Evolutionary conservation across 2,888 invertebrate genomes (phyloP).

Genomic region (Escarpia spicata): DNA sequence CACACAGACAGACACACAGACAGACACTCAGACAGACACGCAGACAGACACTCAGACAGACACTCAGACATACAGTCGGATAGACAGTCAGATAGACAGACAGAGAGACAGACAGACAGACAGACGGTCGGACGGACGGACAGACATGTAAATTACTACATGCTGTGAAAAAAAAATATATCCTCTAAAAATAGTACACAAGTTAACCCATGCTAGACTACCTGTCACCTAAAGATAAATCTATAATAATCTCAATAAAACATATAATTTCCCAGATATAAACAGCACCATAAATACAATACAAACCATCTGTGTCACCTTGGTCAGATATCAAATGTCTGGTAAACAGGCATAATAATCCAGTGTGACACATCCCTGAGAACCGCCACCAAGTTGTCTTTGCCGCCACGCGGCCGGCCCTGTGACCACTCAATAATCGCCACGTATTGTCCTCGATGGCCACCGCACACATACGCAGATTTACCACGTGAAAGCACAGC

Average conservation of each 20-base stretch:
- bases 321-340: not conserved
- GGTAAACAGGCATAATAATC: not conserved
- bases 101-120: not conserved
- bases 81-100: not conserved
- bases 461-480: not conserved
- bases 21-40: too few species aligned
- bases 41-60: too few species aligned
- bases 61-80: too few species aligned
- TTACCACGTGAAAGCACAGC: not conserved
- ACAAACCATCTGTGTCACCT: not conserved
- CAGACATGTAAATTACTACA: not conserved
- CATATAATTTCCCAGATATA: not conserved
- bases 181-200: not conserved
- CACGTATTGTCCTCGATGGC: not conserved
- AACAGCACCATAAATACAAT: not conserved
- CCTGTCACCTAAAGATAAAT: too few species aligned
- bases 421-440: not conserved
- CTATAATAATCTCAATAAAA: too few species aligned
- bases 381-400: not conserved
- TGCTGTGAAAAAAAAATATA: not conserved
- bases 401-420: not conserved
- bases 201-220: too few species aligned
- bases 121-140: too few species aligned
- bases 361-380: not conserved
- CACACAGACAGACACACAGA: too few species aligned